Evolutionary conservation across 2,888 invertebrate genomes (phyloP).

Genomic region (Drosophila affinis): DNA sequence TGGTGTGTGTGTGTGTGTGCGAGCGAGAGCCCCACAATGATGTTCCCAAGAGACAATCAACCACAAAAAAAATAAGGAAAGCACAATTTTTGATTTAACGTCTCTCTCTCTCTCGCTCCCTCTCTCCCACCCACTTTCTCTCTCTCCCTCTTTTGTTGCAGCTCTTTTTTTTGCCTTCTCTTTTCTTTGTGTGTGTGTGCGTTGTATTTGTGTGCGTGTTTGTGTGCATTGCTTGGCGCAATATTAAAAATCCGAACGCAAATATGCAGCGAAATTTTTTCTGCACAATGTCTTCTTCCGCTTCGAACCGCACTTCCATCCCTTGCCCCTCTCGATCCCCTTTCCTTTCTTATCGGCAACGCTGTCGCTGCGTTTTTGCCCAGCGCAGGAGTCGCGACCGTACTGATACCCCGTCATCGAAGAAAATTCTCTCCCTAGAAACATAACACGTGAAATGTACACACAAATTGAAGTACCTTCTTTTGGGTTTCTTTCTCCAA

Average conservation of each 20-base stretch:
- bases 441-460: too few species aligned
- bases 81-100: conserved; percentile 65
- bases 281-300: conserved; percentile 60
- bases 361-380: conserved; percentile 52
- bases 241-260: conserved; percentile 77
- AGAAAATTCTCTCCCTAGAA: not conserved
- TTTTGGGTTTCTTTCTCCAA: too few species aligned
- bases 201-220: not conserved
- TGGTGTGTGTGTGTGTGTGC: not conserved
- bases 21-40: not conserved
- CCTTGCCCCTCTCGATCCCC: not conserved
- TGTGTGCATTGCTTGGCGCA: conserved; percentile 57
- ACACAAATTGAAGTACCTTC: too few species aligned
- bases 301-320: not conserved
- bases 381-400: not conserved
- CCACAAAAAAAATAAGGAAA: conserved; percentile 53
- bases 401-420: not conserved
- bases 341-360: not conserved
- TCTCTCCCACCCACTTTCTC: not conserved
- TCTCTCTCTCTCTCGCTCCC: conserved; percentile 34
- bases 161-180: conserved; percentile 13
- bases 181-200: not conserved
- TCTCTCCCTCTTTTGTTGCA: not conserved
- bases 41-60: conserved; percentile 42
- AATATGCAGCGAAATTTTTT: conserved; percentile 69